Base-by-base conservation (phyloP, 2,888 invertebrate genomes). In the Ophion costatus region DNA sequence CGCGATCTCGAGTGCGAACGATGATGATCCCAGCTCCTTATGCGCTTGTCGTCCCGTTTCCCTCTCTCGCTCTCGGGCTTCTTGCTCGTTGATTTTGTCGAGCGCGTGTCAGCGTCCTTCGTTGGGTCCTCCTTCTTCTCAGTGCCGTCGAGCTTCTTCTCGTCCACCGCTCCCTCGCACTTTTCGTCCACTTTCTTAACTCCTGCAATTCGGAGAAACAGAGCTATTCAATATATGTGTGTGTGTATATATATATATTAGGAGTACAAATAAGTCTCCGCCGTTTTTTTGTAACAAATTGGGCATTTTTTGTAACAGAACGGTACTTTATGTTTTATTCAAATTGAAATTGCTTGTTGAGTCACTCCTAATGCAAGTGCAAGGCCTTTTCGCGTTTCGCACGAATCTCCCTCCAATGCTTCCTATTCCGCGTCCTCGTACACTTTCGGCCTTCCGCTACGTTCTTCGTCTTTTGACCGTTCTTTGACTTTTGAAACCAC, bases 51-150 rank as follows among this genome's bases (percentile, higher is more conserved):
- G 66, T 92, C 93, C 0, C 92, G 91, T 82, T 90, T 92, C 83
- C 90, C 92, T 84, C 92, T 87, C 92, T 94, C 87, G 89, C 90
- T 91, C 86, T 94, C 91, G 81, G 94, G 93, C 90, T 92, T 91
- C 85, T 92, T 92, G 88, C 92, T 92, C 81, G 94, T 95, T 88
- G 95, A 95, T 87, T 95, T 95, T 9, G 94, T 95, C 7, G 95
- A 95, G 64, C 94, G 93, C 0, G 95, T 88, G 71, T 94, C 94
- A 0, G 91, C 89, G 70, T 94, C 93, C 81, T 94, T 92, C 6
- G 89, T 82, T 0, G 89, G 83, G n/a, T 92, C 94, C 20, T 93
- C 94, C 78, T 94, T 93, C 80, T 92, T 93, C 22, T 94, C 95
- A 14, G 90, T 92, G 0, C 93, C 93, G 0, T 94, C 91, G 5